Evolutionary conservation across 2,113 vertebrate genomes (phyloP), one percentile per base, ranked within the genome.

Genomic region (Dicrurus megarhynchus): DNA sequence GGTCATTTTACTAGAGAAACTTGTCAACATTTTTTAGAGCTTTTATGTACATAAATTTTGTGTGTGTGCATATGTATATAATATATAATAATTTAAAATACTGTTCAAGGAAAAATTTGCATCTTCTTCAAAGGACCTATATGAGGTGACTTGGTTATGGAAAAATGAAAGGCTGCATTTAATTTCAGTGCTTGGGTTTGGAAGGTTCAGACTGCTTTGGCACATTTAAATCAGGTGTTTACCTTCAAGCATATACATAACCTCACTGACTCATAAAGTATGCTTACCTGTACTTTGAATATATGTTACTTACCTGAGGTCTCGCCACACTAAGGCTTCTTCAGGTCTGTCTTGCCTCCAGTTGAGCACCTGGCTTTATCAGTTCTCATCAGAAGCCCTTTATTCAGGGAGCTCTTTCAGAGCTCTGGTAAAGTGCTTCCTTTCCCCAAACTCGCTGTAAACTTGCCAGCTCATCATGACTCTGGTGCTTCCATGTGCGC

Each of bases 131-230:
- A n/a, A 94, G 67, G 78, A 56, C 9, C 18, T 64, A 0, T 71
- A 18, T 77, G 42, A 26, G 7, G 4, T 78, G 61, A 64, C 26
- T 81, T 32, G 39, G 18, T 67, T 81, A 85, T 75, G 52, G 60
- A 64, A 89, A 89, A 96, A 91, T 65, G 12, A 91, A 87, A 95
- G 73, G n/a, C 47, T 95, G 24, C 39, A 24, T 94, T 86, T 94
- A 32, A 74, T 77, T 49, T 85, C 55, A 76, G 26, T 64, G 10
- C 81, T 87, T 37, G 11, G 26, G 75, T 82, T 84, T 89, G 55
- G 32, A 89, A 94, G 26, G 21, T 53, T 84, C 52, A 77, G 23
- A 65, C 41, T 71, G 33, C 52, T 92, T 39, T 94, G 59, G 27
- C 35, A 50, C 22, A 32, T 82, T 75, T 77, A 80, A 65, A 79